Conservation (phyloP, 1,140 invertebrate genomes). For the Diabrotica virgifera region DNA sequence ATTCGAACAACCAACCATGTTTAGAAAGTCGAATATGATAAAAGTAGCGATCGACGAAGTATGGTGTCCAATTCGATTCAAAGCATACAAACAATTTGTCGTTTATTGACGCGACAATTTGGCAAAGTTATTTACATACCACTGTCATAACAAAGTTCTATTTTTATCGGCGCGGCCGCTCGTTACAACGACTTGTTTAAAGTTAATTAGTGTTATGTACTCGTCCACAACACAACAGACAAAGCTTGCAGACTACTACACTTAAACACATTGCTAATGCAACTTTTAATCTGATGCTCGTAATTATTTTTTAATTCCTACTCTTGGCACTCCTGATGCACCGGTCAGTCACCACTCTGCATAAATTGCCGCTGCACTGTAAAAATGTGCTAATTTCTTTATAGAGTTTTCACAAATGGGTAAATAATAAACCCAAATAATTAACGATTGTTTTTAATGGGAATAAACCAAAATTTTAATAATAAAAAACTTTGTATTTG, state of each 20-base stretch:
- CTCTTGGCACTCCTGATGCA: not conserved
- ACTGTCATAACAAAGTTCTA: conserved; percentile 11
- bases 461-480: too few relatives aligned
- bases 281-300: conserved; percentile 16
- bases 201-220: conserved; percentile 15
- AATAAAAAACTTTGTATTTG: too few relatives aligned
- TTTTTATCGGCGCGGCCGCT: conserved; percentile 12
- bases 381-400: too few relatives aligned
- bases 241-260: conserved; percentile 14
- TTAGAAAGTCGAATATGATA: too few relatives aligned
- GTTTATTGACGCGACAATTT: conserved; percentile 12
- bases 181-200: conserved; percentile 21
- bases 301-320: conserved; percentile 21
- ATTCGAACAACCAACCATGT: too few relatives aligned
- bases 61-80: not conserved
- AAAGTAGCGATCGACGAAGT: too few relatives aligned
- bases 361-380: too few relatives aligned
- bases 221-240: not conserved
- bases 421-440: too few relatives aligned
- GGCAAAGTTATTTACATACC: conserved; percentile 15
- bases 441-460: too few relatives aligned
- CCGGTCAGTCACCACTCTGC: not conserved
- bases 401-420: too few relatives aligned
- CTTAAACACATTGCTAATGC: conserved; percentile 19
- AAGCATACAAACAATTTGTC: conserved; percentile 6